A percentile compares a stretch with the other conserved stretches of the same genome.
phyloP scores from a whole-genome alignment of 1,140 invertebrate genomes.

The Planococcus citri region DNA sequence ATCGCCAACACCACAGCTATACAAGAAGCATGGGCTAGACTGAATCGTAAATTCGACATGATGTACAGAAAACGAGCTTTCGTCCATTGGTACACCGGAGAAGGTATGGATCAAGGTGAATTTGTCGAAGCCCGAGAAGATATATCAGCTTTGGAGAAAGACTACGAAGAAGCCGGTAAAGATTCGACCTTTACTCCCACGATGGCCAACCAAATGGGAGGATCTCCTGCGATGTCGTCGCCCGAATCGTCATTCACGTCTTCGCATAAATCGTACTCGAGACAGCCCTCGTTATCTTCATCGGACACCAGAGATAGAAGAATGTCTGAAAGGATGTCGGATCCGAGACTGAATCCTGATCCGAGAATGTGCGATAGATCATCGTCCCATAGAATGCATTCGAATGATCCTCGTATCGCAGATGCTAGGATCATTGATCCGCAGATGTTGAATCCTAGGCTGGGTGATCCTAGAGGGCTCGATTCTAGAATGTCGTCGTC shows the following conservation, averaged over 20 bases:
- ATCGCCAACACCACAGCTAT: slow-evolving; percentile 74
- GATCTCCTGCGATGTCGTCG: not conserved
- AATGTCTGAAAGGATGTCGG: not conserved
- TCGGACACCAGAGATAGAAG: not conserved
- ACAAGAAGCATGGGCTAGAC: slow-evolving; percentile 60
- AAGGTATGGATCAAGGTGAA: slow-evolving; percentile 66
- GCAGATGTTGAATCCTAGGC: not conserved
- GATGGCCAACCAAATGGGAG: not conserved
- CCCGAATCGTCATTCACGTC: not conserved
- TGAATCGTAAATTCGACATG: slow-evolving; percentile 70
- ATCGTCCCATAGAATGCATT: not conserved
- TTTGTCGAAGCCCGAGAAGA: slow-evolving; percentile 53
- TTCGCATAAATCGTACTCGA: not conserved
- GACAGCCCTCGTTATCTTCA: not conserved
- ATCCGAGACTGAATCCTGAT: not conserved
- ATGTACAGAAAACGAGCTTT: slow-evolving; percentile 52
- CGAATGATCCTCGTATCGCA: not conserved
- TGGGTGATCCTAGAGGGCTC: not conserved
- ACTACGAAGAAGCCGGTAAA: slow-evolving; percentile 35
- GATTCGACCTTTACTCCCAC: not conserved
- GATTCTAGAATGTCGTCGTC: no score
- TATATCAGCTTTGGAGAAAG: slow-evolving; percentile 46
- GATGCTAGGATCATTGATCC: not conserved
- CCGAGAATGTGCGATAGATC: not conserved
- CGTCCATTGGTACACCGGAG: slow-evolving; percentile 47